Percentiles rank a stretch among this genome's conserved stretches.
Conservation (phyloP, 2,113 vertebrate species). For the Plecturocebus donacophilus region DNA sequence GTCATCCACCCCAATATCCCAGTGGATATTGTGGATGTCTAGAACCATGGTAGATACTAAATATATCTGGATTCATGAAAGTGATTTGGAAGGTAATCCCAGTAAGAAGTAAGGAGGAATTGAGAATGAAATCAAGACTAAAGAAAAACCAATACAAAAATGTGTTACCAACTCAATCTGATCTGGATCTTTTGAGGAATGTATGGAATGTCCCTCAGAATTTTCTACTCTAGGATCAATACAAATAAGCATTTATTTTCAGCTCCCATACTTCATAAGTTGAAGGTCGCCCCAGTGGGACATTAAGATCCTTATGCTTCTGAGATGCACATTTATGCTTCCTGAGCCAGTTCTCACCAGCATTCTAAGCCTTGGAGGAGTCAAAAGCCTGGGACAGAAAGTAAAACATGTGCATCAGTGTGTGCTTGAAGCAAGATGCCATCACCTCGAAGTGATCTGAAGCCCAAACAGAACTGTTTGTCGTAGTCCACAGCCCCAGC, state of each 20-base stretch:
- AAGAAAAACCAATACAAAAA: constrained; percentile 4
- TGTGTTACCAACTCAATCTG: neutral
- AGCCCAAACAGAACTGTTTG: neutral
- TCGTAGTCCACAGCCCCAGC: neutral
- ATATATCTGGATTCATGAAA: neutral
- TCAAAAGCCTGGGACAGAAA: neutral
- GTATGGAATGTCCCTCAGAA: neutral
- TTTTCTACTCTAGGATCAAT: neutral
- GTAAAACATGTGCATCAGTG: neutral
- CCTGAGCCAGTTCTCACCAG: neutral
- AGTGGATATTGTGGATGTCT: neutral
- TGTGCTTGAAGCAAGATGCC: no score
- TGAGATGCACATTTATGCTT: neutral
- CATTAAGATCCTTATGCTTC: neutral
- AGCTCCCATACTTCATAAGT: neutral
- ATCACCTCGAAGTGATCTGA: neutral
- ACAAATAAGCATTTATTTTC: neutral
- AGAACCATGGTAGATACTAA: neutral
- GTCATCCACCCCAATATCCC: neutral
- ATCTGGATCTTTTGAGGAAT: neutral
- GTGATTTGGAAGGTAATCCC: neutral
- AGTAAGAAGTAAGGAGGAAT: neutral
- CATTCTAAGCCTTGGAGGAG: neutral
- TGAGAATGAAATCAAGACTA: neutral
- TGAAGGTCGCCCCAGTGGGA: neutral